A percentile compares a stretch with the other conserved stretches of the same genome.
Evolutionary conservation across 2,888 invertebrate genomes (phyloP).

Genomic region (Polyommatus icarus): DNA sequence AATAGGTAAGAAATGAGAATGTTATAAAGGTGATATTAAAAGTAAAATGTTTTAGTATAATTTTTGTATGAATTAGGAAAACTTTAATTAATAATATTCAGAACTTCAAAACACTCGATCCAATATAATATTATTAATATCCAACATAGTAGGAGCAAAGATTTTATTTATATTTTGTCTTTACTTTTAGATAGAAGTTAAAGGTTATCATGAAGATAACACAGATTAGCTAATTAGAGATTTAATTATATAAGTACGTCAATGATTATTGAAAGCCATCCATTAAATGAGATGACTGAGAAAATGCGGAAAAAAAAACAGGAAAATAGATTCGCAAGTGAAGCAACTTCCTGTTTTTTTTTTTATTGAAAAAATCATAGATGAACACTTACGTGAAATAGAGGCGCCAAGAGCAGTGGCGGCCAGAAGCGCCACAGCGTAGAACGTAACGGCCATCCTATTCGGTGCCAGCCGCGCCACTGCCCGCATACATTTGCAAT

Average conservation of each 20-base stretch:
- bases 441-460: slow-evolving; percentile 70
- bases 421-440: slow-evolving; percentile 62
- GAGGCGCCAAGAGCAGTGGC: slow-evolving; percentile 70
- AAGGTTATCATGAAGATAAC: background rate
- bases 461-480: slow-evolving; percentile 66
- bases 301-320: background rate
- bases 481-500: slow-evolving; percentile 60
- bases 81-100: too few relatives aligned
- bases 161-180: background rate
- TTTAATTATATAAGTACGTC: background rate
- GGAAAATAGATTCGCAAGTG: background rate
- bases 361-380: background rate
- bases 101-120: background rate
- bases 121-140: background rate
- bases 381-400: slow-evolving; percentile 64
- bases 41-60: too few relatives aligned
- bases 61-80: too few relatives aligned
- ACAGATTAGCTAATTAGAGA: background rate
- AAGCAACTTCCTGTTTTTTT: background rate
- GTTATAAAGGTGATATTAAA: too few relatives aligned
- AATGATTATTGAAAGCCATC: background rate
- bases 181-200: background rate
- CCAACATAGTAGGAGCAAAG: background rate
- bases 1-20: too few relatives aligned
- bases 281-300: background rate